phyloP scores from a whole-genome alignment of 2,888 invertebrate species.

The Diaperis boleti region DNA sequence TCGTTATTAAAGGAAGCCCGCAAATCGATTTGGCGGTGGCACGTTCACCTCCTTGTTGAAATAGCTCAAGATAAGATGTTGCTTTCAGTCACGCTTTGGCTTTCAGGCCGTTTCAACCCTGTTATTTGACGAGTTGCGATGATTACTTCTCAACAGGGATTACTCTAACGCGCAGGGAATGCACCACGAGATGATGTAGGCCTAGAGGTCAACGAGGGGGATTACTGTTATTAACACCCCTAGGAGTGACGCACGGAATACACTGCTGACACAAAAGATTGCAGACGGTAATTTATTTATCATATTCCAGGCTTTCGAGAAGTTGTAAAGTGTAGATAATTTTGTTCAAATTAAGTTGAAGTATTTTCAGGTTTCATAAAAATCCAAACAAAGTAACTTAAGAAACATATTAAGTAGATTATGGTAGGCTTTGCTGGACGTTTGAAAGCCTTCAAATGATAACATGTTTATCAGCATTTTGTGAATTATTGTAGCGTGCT shows the following conservation, averaged over 20 bases:
- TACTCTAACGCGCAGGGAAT: neutral
- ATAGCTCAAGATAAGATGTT: neutral
- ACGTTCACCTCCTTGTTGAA: conserved; percentile 3
- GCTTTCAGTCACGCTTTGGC: conserved; percentile 5
- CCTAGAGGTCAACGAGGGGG: conserved; percentile 2
- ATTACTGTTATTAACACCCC: conserved; percentile 10
- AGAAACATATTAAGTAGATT: no score
- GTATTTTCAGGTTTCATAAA: no score
- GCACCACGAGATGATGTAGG: neutral
- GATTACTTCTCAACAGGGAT: neutral
- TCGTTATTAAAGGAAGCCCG: conserved; percentile 22
- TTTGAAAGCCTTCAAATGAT: no score
- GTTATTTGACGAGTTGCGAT: conserved; percentile 1
- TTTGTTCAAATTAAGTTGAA: no score
- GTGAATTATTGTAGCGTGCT: no score
- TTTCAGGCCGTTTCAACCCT: neutral
- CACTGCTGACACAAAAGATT: neutral
- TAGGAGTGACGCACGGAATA: neutral
- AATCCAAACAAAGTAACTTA: no score
- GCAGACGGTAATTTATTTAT: neutral
- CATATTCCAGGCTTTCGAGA: no score
- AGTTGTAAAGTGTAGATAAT: no score
- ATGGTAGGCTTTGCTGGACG: no score
- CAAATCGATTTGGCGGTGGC: conserved; percentile 18
- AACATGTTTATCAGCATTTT: no score